Percentiles rank a stretch among this genome's conserved stretches.
Evolutionary conservation across 2,888 invertebrate genomes (phyloP).

Genomic region (Oithona nana): DNA sequence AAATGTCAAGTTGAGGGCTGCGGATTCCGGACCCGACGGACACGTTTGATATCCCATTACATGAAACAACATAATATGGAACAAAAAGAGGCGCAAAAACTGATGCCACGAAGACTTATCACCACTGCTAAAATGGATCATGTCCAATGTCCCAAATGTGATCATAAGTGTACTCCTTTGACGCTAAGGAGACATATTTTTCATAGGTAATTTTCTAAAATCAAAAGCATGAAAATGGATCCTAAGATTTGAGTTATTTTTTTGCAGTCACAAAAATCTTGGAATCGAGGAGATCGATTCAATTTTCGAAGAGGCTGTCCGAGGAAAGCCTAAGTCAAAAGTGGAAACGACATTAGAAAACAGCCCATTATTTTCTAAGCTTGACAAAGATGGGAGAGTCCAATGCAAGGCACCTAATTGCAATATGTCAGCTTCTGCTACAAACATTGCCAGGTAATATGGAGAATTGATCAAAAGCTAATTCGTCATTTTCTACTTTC

Average conservation of each 20-base stretch:
- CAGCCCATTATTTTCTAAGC: background rate
- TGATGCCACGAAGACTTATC: background rate
- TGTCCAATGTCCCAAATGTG: background rate
- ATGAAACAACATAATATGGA: background rate
- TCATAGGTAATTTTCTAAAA: too few species aligned
- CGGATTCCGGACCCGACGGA: background rate
- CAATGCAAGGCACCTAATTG: background rate
- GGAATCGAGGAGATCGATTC: background rate
- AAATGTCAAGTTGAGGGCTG: background rate
- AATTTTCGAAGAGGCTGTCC: too few species aligned
- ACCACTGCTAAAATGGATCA: background rate
- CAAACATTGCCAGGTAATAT: background rate
- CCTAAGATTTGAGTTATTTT: too few species aligned
- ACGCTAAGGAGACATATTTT: background rate
- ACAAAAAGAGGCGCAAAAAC: background rate
- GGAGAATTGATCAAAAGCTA: too few species aligned
- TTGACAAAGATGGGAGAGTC: background rate
- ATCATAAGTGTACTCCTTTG: background rate
- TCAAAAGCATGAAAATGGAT: too few species aligned
- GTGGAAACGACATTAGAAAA: too few species aligned
- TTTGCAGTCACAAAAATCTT: background rate
- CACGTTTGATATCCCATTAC: background rate
- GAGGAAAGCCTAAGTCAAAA: too few species aligned
- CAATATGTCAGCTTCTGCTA: background rate
- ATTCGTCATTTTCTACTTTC: too few species aligned